Conservation (phyloP, 1,140 invertebrate genomes). For the Drosophila erecta region DNA sequence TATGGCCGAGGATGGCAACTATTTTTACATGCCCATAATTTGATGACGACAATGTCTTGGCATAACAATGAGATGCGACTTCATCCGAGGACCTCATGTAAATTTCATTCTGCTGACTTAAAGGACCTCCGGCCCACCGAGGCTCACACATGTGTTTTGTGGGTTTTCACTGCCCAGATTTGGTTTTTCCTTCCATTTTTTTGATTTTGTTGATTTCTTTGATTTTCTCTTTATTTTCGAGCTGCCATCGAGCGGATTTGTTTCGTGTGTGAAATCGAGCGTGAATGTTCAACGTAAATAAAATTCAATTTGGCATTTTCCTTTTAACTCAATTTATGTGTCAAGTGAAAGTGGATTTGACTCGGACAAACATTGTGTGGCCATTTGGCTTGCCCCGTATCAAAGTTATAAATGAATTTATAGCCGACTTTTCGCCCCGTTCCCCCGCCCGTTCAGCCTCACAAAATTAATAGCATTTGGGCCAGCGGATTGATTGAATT, state of each 20-base stretch:
- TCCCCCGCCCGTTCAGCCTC: neutral
- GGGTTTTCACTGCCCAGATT: slow-evolving; percentile 29
- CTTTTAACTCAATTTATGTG: slow-evolving; percentile 73
- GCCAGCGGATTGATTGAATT: slow-evolving; percentile 60
- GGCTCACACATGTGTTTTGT: neutral
- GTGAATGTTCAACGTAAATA: slow-evolving; percentile 65
- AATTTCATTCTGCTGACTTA: slow-evolving; percentile 50
- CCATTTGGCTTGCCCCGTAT: slow-evolving; percentile 47
- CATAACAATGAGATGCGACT: slow-evolving; percentile 42
- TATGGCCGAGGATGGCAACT: slow-evolving; percentile 52
- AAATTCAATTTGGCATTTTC: slow-evolving; percentile 76
- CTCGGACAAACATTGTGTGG: slow-evolving; percentile 56
- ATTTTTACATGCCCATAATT: slow-evolving; percentile 63
- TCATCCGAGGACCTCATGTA: slow-evolving; percentile 25
- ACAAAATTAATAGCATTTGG: slow-evolving; percentile 69
- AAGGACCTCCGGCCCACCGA: slow-evolving; percentile 20
- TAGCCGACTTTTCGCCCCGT: slow-evolving; percentile 11
- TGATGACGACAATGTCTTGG: slow-evolving; percentile 55
- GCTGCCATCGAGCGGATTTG: slow-evolving; percentile 28
- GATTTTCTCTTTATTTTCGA: slow-evolving; percentile 4
- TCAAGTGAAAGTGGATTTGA: slow-evolving; percentile 72
- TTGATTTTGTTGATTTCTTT: slow-evolving; percentile 8
- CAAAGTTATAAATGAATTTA: slow-evolving; percentile 76
- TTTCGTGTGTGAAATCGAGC: slow-evolving; percentile 67
- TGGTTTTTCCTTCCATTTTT: slow-evolving; percentile 6